phyloP scores from a whole-genome alignment of 2,888 invertebrate genomes.

The Hybos culiciformis region DNA sequence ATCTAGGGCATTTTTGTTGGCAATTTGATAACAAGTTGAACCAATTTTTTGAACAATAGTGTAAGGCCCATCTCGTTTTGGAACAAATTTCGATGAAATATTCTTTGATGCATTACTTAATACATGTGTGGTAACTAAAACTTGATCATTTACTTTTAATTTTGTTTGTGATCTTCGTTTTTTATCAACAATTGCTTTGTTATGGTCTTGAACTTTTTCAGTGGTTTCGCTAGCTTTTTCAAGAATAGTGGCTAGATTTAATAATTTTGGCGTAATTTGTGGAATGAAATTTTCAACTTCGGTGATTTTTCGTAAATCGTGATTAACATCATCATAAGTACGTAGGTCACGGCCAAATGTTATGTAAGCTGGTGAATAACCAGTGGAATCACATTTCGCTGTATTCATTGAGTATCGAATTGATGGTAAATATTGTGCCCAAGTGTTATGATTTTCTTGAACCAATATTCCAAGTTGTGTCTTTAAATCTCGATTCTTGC shows the following conservation, averaged over 20 bases:
- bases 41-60: too few relatives aligned
- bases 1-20: too few relatives aligned
- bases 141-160: too few relatives aligned
- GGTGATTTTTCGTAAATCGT: slow-evolving; percentile 17
- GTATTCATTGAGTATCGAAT: slow-evolving; percentile 29
- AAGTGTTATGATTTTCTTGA: slow-evolving; percentile 6
- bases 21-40: too few relatives aligned
- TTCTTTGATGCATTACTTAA: too few relatives aligned
- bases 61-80: too few relatives aligned
- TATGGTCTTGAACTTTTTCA: not conserved
- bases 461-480: slow-evolving; percentile 11
- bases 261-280: slow-evolving; percentile 3
- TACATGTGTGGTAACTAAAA: too few relatives aligned
- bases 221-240: not conserved
- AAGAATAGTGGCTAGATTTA: not conserved
- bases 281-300: slow-evolving; percentile 14
- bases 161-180: not conserved
- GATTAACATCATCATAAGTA: slow-evolving; percentile 18
- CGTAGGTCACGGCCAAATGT: slow-evolving; percentile 25
- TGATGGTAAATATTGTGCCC: slow-evolving; percentile 16
- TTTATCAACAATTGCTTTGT: slow-evolving; percentile 1
- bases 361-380: slow-evolving; percentile 22
- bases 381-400: slow-evolving; percentile 18
- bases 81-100: too few relatives aligned
- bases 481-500: slow-evolving; percentile 15